phyloP scores from a whole-genome alignment of 2,113 vertebrate genomes.

The Mus spicilegus region DNA sequence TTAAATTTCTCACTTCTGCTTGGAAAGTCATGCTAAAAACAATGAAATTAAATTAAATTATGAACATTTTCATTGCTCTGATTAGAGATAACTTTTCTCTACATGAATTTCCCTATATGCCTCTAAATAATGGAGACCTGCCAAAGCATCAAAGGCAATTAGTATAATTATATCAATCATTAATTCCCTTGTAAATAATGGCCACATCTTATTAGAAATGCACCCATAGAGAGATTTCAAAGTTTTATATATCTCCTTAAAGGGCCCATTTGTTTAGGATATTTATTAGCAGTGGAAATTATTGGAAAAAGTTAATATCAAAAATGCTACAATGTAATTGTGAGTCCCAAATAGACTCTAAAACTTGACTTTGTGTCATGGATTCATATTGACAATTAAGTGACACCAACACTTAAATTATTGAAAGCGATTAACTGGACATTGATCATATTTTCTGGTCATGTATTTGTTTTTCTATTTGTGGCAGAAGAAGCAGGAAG shows the following conservation, averaged over 20 bases:
- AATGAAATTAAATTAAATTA: too few species aligned
- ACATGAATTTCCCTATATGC: neutral
- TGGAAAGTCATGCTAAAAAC: neutral
- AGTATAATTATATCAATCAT: neutral
- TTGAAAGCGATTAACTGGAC: neutral
- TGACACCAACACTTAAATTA: neutral
- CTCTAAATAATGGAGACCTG: neutral
- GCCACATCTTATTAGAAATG: neutral
- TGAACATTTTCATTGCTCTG: neutral
- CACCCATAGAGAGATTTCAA: neutral
- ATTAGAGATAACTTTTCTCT: neutral
- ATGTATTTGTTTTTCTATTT: neutral
- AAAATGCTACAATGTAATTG: neutral
- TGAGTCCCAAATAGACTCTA: neutral
- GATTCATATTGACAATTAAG: neutral
- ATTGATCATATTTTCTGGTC: neutral
- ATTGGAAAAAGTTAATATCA: neutral
- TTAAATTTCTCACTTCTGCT: neutral
- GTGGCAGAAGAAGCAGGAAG: neutral
- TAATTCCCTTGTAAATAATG: neutral
- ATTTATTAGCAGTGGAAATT: neutral
- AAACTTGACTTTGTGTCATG: neutral
- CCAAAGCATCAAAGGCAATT: neutral
- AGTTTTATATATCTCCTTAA: neutral
- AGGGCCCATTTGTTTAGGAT: neutral